Base-by-base conservation (phyloP, 2,113 vertebrate species). In the Crotophaga sulcirostris region DNA sequence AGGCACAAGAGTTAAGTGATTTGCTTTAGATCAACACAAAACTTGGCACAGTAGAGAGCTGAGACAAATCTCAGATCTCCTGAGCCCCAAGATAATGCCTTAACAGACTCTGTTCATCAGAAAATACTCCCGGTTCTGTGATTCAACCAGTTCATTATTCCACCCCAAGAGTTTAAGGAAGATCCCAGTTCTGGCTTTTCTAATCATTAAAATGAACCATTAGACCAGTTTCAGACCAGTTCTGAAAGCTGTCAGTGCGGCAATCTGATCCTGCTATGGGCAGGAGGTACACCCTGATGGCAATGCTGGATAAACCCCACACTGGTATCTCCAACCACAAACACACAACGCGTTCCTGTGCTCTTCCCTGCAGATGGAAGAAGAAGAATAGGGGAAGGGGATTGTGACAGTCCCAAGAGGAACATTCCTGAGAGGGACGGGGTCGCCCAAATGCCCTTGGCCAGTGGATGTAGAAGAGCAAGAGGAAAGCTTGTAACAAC, bases 21-120 rank as follows among this genome's bases (percentile, higher is more conserved):
- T 94, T 89, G 87, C 68, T 94, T 82, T 47, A 94, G 84, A 91
- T 94, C 91, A 89, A 91, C 84, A 76, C 62, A 92, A 90, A 95
- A 81, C 73, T 84, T 87, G 79, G 62, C 95, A 89, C 28, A 40
- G 49, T 24, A 74, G 60, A 87, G 86, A 82, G 44, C 1, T 52
- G 84, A 94, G 81, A 52, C 86, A 81, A 80, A 93, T 81, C 89
- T 94, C 86, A 56, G 66, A 94, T 94, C 93, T 95, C 80, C 84
- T 23, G 77, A 85, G 60, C 87, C 45, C n/a, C 58, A 89, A 91
- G 87, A 84, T 82, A 94, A 87, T 3, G 34, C 66, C 64, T 44
- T 60, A 87, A 84, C 81, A 95, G 89, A 62, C 81, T 89, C 81
- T 36, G 26, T 68, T 87, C 14, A 4, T 75, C 68, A 84, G 69